phyloP scores from a whole-genome alignment of 2,113 vertebrate species.

The Toxotes chatareus region DNA sequence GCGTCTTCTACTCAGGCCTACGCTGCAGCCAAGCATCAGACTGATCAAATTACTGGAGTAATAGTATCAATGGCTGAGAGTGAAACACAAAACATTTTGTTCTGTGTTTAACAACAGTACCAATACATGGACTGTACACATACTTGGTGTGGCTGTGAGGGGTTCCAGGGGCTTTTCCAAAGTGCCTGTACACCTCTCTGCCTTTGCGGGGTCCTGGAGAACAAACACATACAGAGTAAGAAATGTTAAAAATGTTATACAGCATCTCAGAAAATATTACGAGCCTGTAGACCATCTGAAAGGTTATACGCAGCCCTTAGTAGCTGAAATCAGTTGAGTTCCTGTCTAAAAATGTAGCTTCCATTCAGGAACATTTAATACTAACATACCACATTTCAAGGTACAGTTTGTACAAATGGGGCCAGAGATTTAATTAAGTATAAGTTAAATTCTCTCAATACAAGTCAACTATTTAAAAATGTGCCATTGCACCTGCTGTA shows the following conservation, averaged over 20 bases:
- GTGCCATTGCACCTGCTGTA: no score
- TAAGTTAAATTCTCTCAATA: no score
- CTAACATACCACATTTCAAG: no score
- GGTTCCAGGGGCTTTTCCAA: constrained; percentile 92
- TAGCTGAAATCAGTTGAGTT: neutral
- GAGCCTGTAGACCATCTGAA: neutral
- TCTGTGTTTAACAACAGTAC: constrained; percentile 6
- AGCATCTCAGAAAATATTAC: neutral
- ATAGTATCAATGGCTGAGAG: neutral
- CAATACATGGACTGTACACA: constrained; percentile 55
- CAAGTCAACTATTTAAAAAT: no score
- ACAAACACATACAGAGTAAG: constrained; percentile 4
- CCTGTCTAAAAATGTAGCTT: neutral
- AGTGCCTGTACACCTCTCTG: constrained; percentile 93
- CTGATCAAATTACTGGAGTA: neutral
- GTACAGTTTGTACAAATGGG: neutral
- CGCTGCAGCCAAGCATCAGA: neutral
- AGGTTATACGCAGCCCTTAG: neutral
- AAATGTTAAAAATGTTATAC: neutral
- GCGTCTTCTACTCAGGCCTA: neutral
- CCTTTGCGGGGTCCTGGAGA: constrained; percentile 90
- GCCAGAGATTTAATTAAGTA: neutral
- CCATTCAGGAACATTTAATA: neutral
- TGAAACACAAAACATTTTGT: neutral
- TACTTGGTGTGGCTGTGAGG: constrained; percentile 95